Percentiles rank a stretch among this genome's conserved stretches.
Evolutionary conservation across 2,888 invertebrate genomes (phyloP).

Genomic region (Chironomus tentans): DNA sequence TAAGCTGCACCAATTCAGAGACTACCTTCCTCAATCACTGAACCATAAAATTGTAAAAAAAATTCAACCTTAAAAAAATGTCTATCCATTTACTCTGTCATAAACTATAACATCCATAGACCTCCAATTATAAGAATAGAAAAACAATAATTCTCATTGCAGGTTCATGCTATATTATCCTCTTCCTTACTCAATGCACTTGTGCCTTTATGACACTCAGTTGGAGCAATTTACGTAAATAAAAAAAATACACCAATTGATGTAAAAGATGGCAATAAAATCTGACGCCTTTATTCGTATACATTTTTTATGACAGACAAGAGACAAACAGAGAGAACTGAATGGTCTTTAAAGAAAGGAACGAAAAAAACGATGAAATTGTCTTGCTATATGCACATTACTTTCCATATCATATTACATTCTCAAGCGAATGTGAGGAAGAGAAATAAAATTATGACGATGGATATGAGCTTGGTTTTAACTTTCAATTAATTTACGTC

Average conservation of each 20-base stretch:
- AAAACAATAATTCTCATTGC: too few species aligned
- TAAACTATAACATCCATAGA: background rate
- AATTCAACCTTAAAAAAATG: too few species aligned
- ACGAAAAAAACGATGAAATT: background rate
- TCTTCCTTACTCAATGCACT: background rate
- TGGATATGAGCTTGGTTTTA: background rate
- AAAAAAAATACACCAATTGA: background rate
- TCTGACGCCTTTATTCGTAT: background rate
- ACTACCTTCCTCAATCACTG: too few species aligned
- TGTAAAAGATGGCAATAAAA: background rate
- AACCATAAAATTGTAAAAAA: too few species aligned
- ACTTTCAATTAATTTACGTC: conserved; percentile 1
- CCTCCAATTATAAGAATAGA: background rate
- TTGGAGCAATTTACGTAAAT: background rate
- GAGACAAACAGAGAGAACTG: background rate
- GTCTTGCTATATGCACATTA: background rate
- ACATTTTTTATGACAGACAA: background rate
- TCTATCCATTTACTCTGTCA: too few species aligned
- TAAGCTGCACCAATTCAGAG: too few species aligned
- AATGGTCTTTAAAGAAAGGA: background rate
- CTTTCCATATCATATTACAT: background rate
- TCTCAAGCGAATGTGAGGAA: background rate
- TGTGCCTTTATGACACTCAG: background rate
- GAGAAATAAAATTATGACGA: background rate
- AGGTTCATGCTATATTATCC: too few species aligned